phyloP scores from a whole-genome alignment of 2,113 vertebrate genomes.

The Misgurnus anguillicaudatus region DNA sequence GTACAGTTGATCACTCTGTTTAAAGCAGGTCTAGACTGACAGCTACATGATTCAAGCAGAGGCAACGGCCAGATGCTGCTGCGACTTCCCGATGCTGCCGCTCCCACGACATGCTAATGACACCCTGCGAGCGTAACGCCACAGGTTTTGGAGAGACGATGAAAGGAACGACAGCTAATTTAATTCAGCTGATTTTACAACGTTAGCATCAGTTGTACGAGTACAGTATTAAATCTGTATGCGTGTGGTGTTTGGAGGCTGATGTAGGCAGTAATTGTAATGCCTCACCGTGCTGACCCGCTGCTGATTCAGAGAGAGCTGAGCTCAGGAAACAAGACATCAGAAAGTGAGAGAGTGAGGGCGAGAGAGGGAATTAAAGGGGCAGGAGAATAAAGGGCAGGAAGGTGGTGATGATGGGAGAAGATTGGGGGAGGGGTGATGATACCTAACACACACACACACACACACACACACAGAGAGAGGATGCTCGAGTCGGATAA shows the following conservation, averaged over 20 bases:
- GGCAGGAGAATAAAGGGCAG: conserved; percentile 26
- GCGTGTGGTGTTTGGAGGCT: conserved; percentile 20
- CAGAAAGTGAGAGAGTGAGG: background rate
- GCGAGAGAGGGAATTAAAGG: conserved; percentile 19
- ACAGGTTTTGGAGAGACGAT: conserved; percentile 14
- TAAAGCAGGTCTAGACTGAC: conserved; percentile 28
- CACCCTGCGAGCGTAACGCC: background rate
- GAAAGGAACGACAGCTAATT: conserved; percentile 3
- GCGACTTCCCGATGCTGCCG: background rate
- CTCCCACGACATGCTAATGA: conserved; percentile 6
- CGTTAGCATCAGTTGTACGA: background rate
- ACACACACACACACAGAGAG: conserved; percentile 3
- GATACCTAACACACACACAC: conserved; percentile 10
- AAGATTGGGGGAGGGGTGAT: conserved; percentile 21
- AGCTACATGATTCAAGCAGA: conserved; percentile 21
- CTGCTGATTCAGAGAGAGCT: conserved; percentile 29
- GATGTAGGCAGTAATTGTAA: conserved; percentile 40
- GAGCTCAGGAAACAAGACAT: conserved; percentile 46
- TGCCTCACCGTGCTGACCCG: conserved; percentile 44
- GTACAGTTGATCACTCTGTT: conserved; percentile 18
- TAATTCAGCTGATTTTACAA: conserved; percentile 6
- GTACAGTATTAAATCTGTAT: conserved; percentile 8
- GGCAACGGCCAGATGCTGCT: conserved; percentile 12
- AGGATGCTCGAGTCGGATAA: conserved; percentile 16
- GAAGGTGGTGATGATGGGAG: conserved; percentile 19